Percentiles rank a stretch among this genome's conserved stretches.
Conservation (phyloP, 2,797 vertebrate genomes). For the Coilia nasus region DNA sequence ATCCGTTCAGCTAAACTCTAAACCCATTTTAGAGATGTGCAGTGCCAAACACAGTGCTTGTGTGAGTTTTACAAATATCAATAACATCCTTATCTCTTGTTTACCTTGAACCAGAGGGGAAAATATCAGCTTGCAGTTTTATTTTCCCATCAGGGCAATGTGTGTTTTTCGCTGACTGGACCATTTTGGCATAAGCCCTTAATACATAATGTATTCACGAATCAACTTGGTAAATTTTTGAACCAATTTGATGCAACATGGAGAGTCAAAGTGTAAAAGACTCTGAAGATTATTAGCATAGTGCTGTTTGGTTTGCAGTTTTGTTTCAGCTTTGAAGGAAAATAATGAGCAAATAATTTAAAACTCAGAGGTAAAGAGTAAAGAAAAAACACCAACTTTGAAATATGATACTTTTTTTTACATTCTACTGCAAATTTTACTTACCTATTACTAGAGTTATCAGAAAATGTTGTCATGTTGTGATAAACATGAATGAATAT, state of each 20-base stretch:
- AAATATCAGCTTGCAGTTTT: constrained; percentile 38
- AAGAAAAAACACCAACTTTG: background rate
- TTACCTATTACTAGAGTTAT: background rate
- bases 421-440: background rate
- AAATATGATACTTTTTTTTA: background rate
- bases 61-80: constrained; percentile 33
- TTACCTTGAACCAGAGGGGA: constrained; percentile 39
- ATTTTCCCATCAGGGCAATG: constrained; percentile 29
- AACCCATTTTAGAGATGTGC: background rate
- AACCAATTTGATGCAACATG: constrained; percentile 40
- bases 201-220: constrained; percentile 30
- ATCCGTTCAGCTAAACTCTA: background rate
- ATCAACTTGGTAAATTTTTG: constrained; percentile 38
- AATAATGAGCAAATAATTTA: background rate
- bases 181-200: constrained; percentile 35
- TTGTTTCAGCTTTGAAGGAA: background rate
- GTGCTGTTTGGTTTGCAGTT: background rate
- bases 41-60: background rate
- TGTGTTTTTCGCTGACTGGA: constrained; percentile 33
- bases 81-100: constrained; percentile 40
- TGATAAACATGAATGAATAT: no score
- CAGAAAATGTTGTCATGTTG: no score
- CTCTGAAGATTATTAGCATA: background rate
- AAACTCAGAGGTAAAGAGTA: background rate
- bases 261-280: constrained; percentile 10